phyloP scores from a whole-genome alignment of 2,113 vertebrate species.

The Poeciliopsis turrubarensis region DNA sequence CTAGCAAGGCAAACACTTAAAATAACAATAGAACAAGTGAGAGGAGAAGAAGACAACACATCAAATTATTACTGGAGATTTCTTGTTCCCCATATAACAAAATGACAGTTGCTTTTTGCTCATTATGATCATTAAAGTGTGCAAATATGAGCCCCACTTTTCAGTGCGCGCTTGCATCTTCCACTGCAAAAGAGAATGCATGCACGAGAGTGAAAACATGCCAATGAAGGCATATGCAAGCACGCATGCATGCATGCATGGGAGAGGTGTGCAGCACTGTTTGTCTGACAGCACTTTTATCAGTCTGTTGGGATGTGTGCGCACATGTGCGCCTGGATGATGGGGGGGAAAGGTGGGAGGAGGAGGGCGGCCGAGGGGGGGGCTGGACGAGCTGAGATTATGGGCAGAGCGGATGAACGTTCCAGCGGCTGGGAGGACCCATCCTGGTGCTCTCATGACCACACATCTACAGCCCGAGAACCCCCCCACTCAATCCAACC shows the following conservation, averaged over 20 bases:
- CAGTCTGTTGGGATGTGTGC: conserved; percentile 42
- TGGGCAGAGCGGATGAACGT: conserved; percentile 73
- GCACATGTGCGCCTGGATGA: conserved; percentile 43
- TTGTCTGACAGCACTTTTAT: conserved; percentile 55
- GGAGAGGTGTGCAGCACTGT: conserved; percentile 46
- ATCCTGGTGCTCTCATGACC: conserved; percentile 67
- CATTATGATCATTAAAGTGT: background rate
- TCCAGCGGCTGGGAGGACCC: conserved; percentile 68
- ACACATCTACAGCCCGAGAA: conserved; percentile 68
- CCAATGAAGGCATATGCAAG: conserved; percentile 8
- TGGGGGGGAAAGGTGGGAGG: conserved; percentile 33
- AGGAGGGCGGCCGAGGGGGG: conserved; percentile 20
- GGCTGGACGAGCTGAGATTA: conserved; percentile 71
- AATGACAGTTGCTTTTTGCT: conserved; percentile 58
- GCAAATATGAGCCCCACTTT: conserved; percentile 45
- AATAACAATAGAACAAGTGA: conserved; percentile 1
- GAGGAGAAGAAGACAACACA: conserved; percentile 10
- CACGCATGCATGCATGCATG: conserved; percentile 45
- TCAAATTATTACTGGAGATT: conserved; percentile 35
- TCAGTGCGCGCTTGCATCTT: conserved; percentile 27
- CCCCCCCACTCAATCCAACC: conserved; percentile 1
- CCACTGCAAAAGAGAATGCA: conserved; percentile 14
- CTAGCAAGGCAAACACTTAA: background rate
- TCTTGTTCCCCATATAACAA: background rate
- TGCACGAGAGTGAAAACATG: conserved; percentile 1